A percentile compares a stretch with the other conserved stretches of the same genome.
These are phyloP conservation scores for Polyommatus icarus DNA, from an alignment of 2,888 invertebrate genomes.

Conservation along the genomic window DNA sequence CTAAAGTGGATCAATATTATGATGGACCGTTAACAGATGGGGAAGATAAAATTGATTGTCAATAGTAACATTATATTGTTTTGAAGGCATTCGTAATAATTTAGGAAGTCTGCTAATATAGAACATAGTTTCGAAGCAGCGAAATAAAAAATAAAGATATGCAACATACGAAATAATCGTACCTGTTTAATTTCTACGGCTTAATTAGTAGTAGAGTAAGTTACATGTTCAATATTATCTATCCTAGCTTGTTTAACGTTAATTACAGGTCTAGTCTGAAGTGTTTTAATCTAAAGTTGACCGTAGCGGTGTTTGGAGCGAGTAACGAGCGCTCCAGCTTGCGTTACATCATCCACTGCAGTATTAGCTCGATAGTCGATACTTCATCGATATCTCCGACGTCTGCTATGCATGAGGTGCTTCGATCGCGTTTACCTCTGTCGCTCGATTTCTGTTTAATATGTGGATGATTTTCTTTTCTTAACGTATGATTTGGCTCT, in stretches of 20 bases:
- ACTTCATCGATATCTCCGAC: constrained; percentile 27
- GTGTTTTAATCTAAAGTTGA: constrained; percentile 27
- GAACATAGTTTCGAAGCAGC: not conserved
- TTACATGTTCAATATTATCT: not conserved
- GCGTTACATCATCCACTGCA: constrained; percentile 54
- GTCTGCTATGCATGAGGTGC: constrained; percentile 6
- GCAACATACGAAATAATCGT: too few relatives aligned
- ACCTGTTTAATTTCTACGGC: not conserved
- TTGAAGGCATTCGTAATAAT: not conserved
- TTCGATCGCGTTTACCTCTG: not conserved
- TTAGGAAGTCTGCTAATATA: not conserved
- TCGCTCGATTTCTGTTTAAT: constrained; percentile 11
- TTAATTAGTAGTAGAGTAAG: not conserved
- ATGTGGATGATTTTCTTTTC: not conserved
- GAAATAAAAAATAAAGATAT: too few relatives aligned
- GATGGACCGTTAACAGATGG: not conserved
- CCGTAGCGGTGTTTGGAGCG: constrained; percentile 40
- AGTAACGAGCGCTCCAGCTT: constrained; percentile 48
- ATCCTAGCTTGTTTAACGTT: not conserved
- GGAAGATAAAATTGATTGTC: not conserved
- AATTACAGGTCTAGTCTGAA: not conserved
- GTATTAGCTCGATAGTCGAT: constrained; percentile 36
- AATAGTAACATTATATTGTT: not conserved
- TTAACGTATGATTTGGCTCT: not conserved
- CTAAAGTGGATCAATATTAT: constrained; percentile 24